These are phyloP conservation scores for Scolopax mira DNA, from an alignment of 2,113 vertebrate species.

Conservation along the genomic window DNA sequence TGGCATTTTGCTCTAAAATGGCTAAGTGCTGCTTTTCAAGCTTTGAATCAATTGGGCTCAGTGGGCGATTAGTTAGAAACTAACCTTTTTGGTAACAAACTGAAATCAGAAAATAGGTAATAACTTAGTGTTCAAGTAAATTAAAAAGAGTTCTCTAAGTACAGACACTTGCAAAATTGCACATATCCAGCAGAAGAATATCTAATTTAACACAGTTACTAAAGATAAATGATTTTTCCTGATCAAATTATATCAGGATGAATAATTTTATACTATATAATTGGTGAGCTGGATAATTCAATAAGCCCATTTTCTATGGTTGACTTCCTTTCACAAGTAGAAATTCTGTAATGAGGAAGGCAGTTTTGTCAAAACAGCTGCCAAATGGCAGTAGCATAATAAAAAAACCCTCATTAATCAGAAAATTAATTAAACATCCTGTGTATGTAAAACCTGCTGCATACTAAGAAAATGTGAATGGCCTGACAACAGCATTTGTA, in stretches of 20 bases:
- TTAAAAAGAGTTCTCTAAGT: conserved; percentile 62
- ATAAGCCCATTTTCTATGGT: conserved; percentile 75
- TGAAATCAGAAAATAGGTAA: conserved; percentile 61
- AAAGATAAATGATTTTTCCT: conserved; percentile 79
- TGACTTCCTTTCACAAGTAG: conserved; percentile 76
- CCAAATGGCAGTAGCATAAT: conserved; percentile 69
- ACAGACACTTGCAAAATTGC: conserved; percentile 66
- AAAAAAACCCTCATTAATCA: conserved; percentile 71
- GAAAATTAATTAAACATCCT: conserved; percentile 77
- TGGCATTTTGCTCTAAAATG: conserved; percentile 60
- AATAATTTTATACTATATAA: conserved; percentile 81
- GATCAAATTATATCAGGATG: conserved; percentile 81
- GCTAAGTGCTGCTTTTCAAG: conserved; percentile 54
- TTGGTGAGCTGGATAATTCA: conserved; percentile 82
- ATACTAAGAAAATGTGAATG: conserved; percentile 56
- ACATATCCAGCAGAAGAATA: conserved; percentile 71
- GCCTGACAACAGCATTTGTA: conserved; percentile 54
- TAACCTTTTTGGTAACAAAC: conserved; percentile 70
- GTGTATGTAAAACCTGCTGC: conserved; percentile 59
- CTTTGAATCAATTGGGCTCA: conserved; percentile 55
- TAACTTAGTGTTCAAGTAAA: conserved; percentile 66
- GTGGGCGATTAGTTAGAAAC: conserved; percentile 63
- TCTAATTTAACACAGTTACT: conserved; percentile 77
- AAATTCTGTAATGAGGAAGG: conserved; percentile 73
- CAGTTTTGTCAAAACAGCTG: conserved; percentile 78